These are phyloP conservation scores for Clamator glandarius DNA, from an alignment of 2,797 vertebrate genomes.

Conservation along the genomic window DNA sequence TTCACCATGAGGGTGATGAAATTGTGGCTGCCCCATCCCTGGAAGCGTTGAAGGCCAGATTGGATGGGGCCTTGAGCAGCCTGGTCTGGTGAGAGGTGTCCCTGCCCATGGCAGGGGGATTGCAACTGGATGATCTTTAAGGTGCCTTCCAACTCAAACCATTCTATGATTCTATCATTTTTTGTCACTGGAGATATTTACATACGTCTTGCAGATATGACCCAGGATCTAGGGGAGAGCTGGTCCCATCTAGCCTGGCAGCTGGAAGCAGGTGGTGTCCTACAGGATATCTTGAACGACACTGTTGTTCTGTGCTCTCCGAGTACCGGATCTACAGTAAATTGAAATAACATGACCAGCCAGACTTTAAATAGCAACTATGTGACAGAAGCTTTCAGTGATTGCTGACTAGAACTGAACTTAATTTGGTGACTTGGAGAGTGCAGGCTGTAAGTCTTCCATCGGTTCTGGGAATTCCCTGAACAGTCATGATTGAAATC, in stretches of 20 bases:
- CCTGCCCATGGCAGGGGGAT: no score
- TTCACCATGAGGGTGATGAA: no score
- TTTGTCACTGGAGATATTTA: not conserved
- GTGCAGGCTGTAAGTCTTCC: not conserved
- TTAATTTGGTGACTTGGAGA: not conserved
- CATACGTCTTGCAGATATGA: not conserved
- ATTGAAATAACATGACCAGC: not conserved
- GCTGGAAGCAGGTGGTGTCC: not conserved
- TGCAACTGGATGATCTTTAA: no score
- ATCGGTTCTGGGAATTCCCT: not conserved
- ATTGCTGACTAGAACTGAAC: slow-evolving; percentile 33
- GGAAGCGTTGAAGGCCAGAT: no score
- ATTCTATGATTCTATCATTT: not conserved
- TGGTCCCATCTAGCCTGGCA: not conserved
- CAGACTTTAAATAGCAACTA: not conserved
- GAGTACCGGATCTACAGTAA: not conserved
- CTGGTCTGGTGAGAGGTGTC: no score
- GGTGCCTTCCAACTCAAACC: no score
- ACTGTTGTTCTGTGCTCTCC: not conserved
- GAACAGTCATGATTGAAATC: not conserved
- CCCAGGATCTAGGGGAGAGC: not conserved
- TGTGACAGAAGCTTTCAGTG: slow-evolving; percentile 2
- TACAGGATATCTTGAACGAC: not conserved
- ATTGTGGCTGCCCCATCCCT: no score
- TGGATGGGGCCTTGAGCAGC: no score